Evolutionary conservation across 2,113 vertebrate genomes (phyloP).

Genomic region (Bubo bubo): DNA sequence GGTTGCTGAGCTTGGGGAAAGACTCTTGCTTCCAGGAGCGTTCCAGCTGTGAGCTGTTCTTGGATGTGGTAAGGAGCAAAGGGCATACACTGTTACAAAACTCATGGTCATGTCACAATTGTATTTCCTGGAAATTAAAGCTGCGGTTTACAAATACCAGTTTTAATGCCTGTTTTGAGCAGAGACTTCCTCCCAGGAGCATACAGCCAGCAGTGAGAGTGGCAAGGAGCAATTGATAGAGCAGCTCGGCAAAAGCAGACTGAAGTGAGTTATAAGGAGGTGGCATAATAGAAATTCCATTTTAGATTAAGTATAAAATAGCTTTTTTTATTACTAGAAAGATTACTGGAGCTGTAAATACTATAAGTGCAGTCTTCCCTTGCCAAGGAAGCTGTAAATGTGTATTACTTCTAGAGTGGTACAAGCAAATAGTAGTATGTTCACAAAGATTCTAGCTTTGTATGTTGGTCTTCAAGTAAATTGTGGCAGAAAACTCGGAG

Average conservation of each 20-base stretch:
- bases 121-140: background rate
- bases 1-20: slow-evolving; percentile 79
- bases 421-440: background rate
- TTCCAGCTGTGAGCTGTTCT: slow-evolving; percentile 45
- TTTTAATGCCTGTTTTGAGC: background rate
- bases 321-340: background rate
- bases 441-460: slow-evolving; percentile 23
- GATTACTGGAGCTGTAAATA: slow-evolving; percentile 19
- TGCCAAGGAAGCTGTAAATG: background rate
- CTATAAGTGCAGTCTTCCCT: background rate
- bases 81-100: background rate
- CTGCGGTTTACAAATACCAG: background rate
- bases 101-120: background rate
- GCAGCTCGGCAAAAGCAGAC: background rate
- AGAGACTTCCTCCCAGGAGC: background rate
- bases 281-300: background rate
- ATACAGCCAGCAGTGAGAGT: background rate
- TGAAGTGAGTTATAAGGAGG: background rate
- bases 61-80: slow-evolving; percentile 62
- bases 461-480: background rate
- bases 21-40: slow-evolving; percentile 74
- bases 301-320: slow-evolving; percentile 8
- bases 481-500: background rate
- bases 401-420: background rate
- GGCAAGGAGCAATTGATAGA: background rate